Evolutionary conservation across 2,797 vertebrate species (phyloP).

Genomic region (Sebastiscus tertius): DNA sequence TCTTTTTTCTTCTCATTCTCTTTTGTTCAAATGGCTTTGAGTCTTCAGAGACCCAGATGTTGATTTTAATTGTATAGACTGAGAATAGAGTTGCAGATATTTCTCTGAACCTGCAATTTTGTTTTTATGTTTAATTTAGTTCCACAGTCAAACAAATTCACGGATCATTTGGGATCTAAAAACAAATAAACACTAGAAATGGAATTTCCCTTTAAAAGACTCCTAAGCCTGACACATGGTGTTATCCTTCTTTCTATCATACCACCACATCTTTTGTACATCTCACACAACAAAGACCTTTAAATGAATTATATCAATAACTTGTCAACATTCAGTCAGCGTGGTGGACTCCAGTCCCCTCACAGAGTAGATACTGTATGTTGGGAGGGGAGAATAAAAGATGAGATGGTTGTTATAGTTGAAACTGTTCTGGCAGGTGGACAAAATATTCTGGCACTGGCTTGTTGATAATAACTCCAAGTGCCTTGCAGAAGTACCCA

Average conservation of each 20-base stretch:
- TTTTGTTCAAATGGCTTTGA: constrained; percentile 11
- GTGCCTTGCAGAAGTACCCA: background rate
- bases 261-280: background rate
- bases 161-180: background rate
- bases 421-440: background rate
- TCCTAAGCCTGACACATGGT: background rate
- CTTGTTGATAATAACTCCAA: constrained; percentile 9
- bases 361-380: background rate
- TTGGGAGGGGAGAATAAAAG: background rate
- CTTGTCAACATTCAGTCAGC: background rate
- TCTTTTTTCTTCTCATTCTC: background rate
- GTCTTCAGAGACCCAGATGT: constrained; percentile 21
- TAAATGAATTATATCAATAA: background rate
- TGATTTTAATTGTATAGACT: constrained; percentile 27
- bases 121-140: constrained; percentile 4
- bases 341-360: background rate
- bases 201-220: background rate
- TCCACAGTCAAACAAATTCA: background rate
- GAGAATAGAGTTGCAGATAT: background rate
- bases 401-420: background rate
- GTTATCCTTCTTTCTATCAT: background rate
- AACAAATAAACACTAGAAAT: background rate
- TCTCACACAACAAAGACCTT: background rate
- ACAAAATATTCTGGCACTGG: constrained; percentile 1
- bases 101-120: constrained; percentile 6